Evolutionary conservation across 2,888 invertebrate genomes (phyloP).

Genomic region (Habrosyne pyritoides): DNA sequence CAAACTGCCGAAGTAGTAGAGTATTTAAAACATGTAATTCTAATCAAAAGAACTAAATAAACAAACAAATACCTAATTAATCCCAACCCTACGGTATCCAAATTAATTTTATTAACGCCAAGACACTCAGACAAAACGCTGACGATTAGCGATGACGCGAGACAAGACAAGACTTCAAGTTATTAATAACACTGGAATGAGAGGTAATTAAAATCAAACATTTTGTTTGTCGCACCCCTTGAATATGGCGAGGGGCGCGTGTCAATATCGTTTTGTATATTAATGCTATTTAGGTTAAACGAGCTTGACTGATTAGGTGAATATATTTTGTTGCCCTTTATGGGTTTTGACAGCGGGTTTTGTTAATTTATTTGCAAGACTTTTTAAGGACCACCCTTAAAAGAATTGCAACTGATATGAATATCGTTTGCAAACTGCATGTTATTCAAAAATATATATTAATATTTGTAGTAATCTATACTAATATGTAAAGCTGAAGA

Average conservation of each 20-base stretch:
- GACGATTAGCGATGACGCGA: conserved; percentile 66
- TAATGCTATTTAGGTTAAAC: conserved; percentile 46
- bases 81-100: conserved; percentile 12
- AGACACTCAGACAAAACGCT: conserved; percentile 56
- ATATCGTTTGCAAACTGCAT: too few relatives aligned
- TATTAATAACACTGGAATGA: conserved; percentile 64
- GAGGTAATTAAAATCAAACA: conserved; percentile 80
- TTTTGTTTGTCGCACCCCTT: conserved; percentile 42
- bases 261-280: conserved; percentile 50
- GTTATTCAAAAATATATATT: too few relatives aligned
- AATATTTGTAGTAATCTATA: too few relatives aligned
- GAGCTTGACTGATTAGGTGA: conserved; percentile 37
- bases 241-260: conserved; percentile 27
- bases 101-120: conserved; percentile 33
- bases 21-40: too few relatives aligned
- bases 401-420: too few relatives aligned
- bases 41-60: conserved; percentile 7
- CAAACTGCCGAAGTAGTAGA: too few relatives aligned
- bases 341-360: neutral
- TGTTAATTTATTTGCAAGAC: conserved; percentile 21
- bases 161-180: conserved; percentile 60
- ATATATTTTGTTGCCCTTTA: neutral
- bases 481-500: too few relatives aligned
- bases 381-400: too few relatives aligned
- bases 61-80: conserved; percentile 9